These are phyloP conservation scores for Notechis scutatus DNA, from an alignment of 2,113 vertebrate genomes.

Conservation along the genomic window DNA sequence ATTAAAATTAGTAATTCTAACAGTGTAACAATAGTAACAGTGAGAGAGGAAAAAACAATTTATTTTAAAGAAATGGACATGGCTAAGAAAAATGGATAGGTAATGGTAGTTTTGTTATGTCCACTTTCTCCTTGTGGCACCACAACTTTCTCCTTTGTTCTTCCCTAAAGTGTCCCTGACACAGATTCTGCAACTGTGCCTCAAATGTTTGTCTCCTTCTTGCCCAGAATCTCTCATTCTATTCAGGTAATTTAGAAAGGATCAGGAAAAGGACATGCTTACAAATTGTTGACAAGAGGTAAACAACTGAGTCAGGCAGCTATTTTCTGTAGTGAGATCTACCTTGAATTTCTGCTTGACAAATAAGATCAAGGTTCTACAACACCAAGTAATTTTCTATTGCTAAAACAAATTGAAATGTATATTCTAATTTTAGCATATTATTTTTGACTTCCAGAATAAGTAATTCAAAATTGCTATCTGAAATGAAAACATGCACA, in stretches of 20 bases:
- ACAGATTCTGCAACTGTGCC: background rate
- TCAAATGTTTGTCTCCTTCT: background rate
- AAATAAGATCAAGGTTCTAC: background rate
- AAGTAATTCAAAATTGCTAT: background rate
- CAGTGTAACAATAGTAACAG: background rate
- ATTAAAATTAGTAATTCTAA: background rate
- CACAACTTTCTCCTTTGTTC: background rate
- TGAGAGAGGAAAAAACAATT: background rate
- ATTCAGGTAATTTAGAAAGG: background rate
- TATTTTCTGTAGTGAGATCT: background rate
- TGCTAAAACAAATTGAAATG: background rate
- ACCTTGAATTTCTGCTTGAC: background rate
- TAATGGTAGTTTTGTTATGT: background rate
- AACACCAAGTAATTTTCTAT: background rate
- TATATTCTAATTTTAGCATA: background rate
- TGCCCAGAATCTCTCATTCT: background rate
- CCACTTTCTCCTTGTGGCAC: background rate
- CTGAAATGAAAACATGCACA: background rate
- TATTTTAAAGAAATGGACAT: background rate
- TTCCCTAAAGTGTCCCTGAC: background rate
- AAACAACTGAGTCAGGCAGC: background rate
- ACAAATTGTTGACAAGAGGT: background rate
- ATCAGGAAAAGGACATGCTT: background rate
- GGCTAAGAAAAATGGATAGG: background rate
- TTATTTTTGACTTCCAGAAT: background rate